A percentile compares a stretch with the other conserved stretches of the same genome.
Conservation (phyloP, 2,113 vertebrate species). For the Nematolebias whitei region DNA sequence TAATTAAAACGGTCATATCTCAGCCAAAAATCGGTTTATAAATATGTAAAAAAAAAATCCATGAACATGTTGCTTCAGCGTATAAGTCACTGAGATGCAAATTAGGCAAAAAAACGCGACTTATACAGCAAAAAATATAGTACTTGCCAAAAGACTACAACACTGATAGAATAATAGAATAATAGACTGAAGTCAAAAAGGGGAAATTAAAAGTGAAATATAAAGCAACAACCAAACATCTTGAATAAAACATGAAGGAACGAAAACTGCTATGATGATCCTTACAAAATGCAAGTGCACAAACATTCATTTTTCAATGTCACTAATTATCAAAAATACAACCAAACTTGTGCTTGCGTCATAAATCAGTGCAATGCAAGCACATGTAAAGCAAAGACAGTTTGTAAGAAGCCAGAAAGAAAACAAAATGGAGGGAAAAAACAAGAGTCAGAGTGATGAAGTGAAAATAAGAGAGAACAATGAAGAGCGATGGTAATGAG, state of each 20-base stretch:
- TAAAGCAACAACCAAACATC: conserved; percentile 6
- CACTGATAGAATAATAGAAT: neutral
- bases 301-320: neutral
- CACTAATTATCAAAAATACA: neutral
- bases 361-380: neutral
- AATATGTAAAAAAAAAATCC: too few relatives aligned
- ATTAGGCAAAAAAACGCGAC: too few relatives aligned
- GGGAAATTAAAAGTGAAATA: conserved; percentile 15
- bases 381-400: neutral
- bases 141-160: neutral
- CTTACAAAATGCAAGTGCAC: neutral
- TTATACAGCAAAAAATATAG: neutral
- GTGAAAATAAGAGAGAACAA: conserved; percentile 42
- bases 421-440: conserved; percentile 3
- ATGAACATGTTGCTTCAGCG: too few relatives aligned
- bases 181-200: conserved; percentile 4
- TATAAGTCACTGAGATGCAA: too few relatives aligned
- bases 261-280: neutral
- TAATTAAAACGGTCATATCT: too few relatives aligned
- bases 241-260: conserved; percentile 30
- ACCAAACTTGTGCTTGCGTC: neutral
- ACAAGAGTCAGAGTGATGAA: neutral
- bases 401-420: neutral
- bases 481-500: conserved; percentile 32
- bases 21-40: too few relatives aligned